phyloP scores from a whole-genome alignment of 2,888 invertebrate genomes.

The Hypsopygia costalis region DNA sequence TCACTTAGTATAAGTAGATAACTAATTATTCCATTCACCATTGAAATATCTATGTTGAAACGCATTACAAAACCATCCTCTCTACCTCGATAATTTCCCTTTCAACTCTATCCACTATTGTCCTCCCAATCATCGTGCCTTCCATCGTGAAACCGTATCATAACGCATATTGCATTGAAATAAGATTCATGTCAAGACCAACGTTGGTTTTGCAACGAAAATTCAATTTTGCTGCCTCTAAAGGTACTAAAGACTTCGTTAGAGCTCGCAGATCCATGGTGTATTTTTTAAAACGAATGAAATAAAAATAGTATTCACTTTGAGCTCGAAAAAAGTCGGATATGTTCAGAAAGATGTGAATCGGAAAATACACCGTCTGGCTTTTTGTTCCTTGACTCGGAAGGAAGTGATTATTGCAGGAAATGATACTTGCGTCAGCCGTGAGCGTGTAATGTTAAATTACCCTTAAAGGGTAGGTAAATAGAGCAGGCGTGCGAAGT shows the following conservation, averaged over 20 bases:
- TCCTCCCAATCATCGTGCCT: slow-evolving; percentile 11
- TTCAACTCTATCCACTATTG: slow-evolving; percentile 27
- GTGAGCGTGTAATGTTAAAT: background rate
- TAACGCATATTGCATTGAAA: background rate
- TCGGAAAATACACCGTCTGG: slow-evolving; percentile 31
- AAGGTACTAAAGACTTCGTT: slow-evolving; percentile 55
- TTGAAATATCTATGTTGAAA: no score
- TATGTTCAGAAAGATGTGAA: slow-evolving; percentile 38
- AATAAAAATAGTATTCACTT: slow-evolving; percentile 35
- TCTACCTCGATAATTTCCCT: slow-evolving; percentile 36
- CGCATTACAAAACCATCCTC: slow-evolving; percentile 33
- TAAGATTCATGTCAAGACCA: slow-evolving; percentile 32
- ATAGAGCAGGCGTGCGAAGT: background rate
- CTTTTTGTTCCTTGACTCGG: slow-evolving; percentile 18
- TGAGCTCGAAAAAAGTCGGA: slow-evolving; percentile 23
- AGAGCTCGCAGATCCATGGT: slow-evolving; percentile 46
- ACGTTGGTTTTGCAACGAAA: slow-evolving; percentile 24
- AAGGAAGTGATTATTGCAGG: slow-evolving; percentile 17
- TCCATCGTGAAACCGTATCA: background rate
- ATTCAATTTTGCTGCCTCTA: slow-evolving; percentile 29
- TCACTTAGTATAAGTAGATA: no score
- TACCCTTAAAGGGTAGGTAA: background rate
- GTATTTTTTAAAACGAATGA: slow-evolving; percentile 44
- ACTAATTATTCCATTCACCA: no score
- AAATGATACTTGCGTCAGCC: slow-evolving; percentile 3